These are phyloP conservation scores for Heterotis niloticus DNA, from an alignment of 2,113 vertebrate species.

Conservation along the genomic window DNA sequence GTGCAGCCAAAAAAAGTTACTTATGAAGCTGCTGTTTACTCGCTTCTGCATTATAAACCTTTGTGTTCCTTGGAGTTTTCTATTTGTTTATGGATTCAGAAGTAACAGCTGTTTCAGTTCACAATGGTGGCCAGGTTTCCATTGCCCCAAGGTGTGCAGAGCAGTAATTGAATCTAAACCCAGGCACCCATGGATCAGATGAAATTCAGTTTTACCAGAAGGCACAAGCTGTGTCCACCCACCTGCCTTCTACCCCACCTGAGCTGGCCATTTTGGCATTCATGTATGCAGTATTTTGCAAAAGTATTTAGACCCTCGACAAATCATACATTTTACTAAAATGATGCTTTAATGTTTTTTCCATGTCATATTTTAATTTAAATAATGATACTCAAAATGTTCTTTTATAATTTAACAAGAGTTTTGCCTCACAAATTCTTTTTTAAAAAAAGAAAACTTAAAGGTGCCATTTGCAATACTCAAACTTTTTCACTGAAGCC, in stretches of 20 bases:
- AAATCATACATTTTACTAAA: no score
- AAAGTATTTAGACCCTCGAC: no score
- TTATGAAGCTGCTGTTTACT: slow-evolving; percentile 21
- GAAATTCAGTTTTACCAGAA: background rate
- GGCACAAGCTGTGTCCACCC: slow-evolving; percentile 2
- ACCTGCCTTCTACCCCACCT: background rate
- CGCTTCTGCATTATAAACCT: slow-evolving; percentile 22
- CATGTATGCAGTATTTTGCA: no score
- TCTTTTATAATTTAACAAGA: no score
- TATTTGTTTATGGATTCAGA: slow-evolving; percentile 36
- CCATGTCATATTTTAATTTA: no score
- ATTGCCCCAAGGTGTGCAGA: slow-evolving; percentile 32
- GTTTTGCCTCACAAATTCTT: no score
- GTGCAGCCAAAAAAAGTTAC: slow-evolving; percentile 21
- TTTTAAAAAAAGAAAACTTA: no score
- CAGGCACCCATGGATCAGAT: slow-evolving; percentile 10
- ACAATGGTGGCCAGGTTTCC: slow-evolving; percentile 26
- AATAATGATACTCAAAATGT: no score
- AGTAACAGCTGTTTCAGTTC: slow-evolving; percentile 42
- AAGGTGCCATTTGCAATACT: no score
- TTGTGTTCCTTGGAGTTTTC: slow-evolving; percentile 42
- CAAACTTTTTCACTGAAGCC: no score
- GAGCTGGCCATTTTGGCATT: background rate
- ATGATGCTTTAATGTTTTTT: no score
- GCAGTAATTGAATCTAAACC: slow-evolving; percentile 38